Evolutionary conservation across 2,797 vertebrate genomes (phyloP), one percentile per base, ranked within the genome.

Genomic region (Nothura maculosa): DNA sequence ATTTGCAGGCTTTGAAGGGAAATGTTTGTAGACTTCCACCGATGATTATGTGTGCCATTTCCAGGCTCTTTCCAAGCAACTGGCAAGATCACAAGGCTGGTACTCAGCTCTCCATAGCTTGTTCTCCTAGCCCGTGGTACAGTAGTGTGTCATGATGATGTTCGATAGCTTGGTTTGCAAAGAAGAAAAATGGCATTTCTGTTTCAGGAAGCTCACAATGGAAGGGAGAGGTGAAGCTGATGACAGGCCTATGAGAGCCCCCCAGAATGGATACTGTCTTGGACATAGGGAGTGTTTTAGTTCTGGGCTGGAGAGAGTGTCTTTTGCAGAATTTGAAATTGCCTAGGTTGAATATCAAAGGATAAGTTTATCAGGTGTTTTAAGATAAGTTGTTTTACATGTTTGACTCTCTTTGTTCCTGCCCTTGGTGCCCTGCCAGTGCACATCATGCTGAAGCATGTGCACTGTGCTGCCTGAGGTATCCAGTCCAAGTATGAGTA

Each of bases 401-500:
- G 38, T 18, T 74, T 42, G 36, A 74, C 57, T 77, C 77, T 38
- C 52, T 17, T n/a, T 5, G 78, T 50, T 86, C 45, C 15, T 62
- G 64, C 5, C 5, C 38, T 28, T 40, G 2, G 5, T 85, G 84
- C 69, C 42, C 16, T 58, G 57, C 76, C 45, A 38, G 74, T 3
- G 20, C 43, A 3, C 42, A 48, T 88, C 75, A 81, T 82, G 73
- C 58, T 43, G 18, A 89, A 87, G 69, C 81, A 69, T 9, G 68
- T 78, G 9, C 43, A 75, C n/a, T 34, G 17, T 78, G 85, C 73
- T 72, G 62, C 81, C 85, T 32, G 81, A 89, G 91, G 54, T 78
- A 8, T 68, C 75, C 40, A 32, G 72, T 81, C 81, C 75, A 82
- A 86, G 72, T 77, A 57, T 91, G 90, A 94, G 88, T 93, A 92